These are phyloP conservation scores for Catamblyrhynchus diadema DNA, from an alignment of 2,797 vertebrate species.

Conservation along the genomic window DNA sequence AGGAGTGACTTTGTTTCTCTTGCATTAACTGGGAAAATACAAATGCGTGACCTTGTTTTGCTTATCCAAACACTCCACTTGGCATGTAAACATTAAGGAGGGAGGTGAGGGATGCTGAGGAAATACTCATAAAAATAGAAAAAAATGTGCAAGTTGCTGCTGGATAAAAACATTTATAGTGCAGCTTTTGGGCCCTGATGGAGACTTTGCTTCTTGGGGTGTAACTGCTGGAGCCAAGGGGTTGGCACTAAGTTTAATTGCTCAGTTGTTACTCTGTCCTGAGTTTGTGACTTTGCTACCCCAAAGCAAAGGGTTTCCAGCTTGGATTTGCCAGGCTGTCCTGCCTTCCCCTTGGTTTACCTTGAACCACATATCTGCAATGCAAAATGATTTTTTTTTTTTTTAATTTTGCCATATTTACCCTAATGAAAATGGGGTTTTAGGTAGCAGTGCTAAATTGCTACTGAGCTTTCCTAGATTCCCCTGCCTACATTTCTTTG, in stretches of 20 bases:
- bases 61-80: neutral
- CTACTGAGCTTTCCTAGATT: neutral
- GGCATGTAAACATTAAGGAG: constrained; percentile 32
- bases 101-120: constrained; percentile 28
- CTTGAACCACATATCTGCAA: neutral
- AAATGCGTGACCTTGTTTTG: constrained; percentile 42
- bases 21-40: neutral
- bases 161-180: neutral
- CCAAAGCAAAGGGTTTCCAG: neutral
- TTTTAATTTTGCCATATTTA: neutral
- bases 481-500: neutral
- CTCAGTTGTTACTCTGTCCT: neutral
- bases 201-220: neutral
- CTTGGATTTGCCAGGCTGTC: neutral
- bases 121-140: constrained; percentile 8
- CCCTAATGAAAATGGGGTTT: neutral
- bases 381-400: neutral
- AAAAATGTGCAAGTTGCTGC: neutral
- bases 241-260: neutral
- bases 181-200: neutral
- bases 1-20: neutral
- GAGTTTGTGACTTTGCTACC: neutral
- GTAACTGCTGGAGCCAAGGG: neutral
- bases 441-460: neutral
- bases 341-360: neutral